Base-by-base conservation (phyloP, 2,113 vertebrate genomes). In the Gallinago media region DNA sequence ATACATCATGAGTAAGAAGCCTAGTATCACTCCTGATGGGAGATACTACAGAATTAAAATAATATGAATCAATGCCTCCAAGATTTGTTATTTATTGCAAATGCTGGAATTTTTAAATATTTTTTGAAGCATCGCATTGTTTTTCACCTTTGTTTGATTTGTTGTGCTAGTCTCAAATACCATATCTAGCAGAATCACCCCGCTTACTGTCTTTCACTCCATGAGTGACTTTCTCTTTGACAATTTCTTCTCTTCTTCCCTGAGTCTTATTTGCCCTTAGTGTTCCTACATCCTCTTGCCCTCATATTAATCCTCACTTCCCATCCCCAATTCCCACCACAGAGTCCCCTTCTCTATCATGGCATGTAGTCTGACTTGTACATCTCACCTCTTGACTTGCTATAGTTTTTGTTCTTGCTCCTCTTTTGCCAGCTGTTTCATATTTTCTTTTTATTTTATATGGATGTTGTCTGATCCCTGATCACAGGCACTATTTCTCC, bases 291-390 rank as follows among this genome's bases (percentile, higher is more conserved):
- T 4, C 19, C 13, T 52, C 9, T 72, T 59, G 5, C 2, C 4
- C 6, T 55, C 7, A 12, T 80, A 11, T 4, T 29, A 9, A n/a
- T 27, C 15, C 12, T 46, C 44, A 29, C 19, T 67, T 67, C 12
- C 13, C 34, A 40, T 22, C 11, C 21, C 9, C 10, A 38, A 5
- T 21, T 56, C 25, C 17, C 27, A n/a, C 6, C 3, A 19, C 14
- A 46, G 1, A 34, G 2, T 55, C 9, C 3, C 10, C 5, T n/a
- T 61, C 22, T 56, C 5, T 16, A 2, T 5, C 9, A 2, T 67
- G 23, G 7, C 13, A 23, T 34, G 11, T 15, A 15, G 2, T 11
- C 5, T 47, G 21, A 38, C 5, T 50, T 38, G 7, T 15, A 7
- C 14, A 46, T 61, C 14, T 49, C 7, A 25, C 21, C 5, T 67